phyloP scores from a whole-genome alignment of 2,797 vertebrate genomes.

The Thaleichthys pacificus region DNA sequence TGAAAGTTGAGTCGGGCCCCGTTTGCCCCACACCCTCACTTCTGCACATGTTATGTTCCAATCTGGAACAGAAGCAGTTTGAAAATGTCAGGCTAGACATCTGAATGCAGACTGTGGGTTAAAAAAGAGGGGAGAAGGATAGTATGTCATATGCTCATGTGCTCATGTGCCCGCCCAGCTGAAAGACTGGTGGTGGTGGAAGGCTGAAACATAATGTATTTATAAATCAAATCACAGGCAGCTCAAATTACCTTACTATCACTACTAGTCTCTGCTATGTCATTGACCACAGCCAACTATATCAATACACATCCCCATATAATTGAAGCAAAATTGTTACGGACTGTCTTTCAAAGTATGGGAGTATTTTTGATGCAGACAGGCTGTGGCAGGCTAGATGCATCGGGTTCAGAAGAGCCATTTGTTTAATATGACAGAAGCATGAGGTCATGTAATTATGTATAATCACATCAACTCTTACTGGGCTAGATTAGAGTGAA shows the following conservation, averaged over 20 bases:
- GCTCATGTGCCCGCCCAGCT: constrained; percentile 20
- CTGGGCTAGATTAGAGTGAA: too few relatives aligned
- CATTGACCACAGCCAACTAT: not conserved
- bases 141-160: constrained; percentile 29
- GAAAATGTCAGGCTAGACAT: constrained; percentile 3
- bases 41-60: not conserved
- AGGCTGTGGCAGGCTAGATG: too few relatives aligned
- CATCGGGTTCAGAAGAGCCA: too few relatives aligned
- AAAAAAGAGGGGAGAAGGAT: constrained; percentile 13
- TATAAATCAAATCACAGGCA: constrained; percentile 26
- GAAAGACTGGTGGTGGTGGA: constrained; percentile 14
- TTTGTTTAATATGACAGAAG: too few relatives aligned
- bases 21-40: not conserved
- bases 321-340: not conserved
- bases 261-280: not conserved
- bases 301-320: not conserved
- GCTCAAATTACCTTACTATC: constrained; percentile 17
- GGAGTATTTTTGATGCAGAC: not conserved
- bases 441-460: too few relatives aligned
- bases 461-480: too few relatives aligned
- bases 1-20: not conserved
- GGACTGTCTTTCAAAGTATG: not conserved
- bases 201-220: constrained; percentile 29
- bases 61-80: constrained; percentile 20
- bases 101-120: constrained; percentile 8